A percentile compares a stretch with the other conserved stretches of the same genome.
These are phyloP conservation scores for Tretioscincus oriximinensis DNA, from an alignment of 2,113 vertebrate genomes.

Conservation along the genomic window DNA sequence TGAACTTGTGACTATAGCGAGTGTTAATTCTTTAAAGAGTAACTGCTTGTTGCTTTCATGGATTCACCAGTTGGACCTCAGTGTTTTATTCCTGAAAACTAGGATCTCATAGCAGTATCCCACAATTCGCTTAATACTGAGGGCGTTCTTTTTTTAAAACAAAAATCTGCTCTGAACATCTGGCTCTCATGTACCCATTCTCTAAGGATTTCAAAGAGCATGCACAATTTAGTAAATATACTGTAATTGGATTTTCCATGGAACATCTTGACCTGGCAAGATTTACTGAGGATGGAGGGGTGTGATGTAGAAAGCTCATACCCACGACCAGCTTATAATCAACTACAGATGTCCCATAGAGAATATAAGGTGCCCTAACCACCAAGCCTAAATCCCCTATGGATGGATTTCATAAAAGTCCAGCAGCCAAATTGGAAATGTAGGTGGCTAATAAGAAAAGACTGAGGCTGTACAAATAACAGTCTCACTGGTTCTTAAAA, in stretches of 20 bases:
- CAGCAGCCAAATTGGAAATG: background rate
- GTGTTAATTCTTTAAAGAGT: background rate
- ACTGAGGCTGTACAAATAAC: too few species aligned
- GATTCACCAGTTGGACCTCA: background rate
- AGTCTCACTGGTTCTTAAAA: background rate
- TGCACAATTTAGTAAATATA: slow-evolving; percentile 19
- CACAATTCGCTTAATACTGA: too few species aligned
- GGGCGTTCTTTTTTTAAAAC: background rate
- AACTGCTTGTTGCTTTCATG: background rate
- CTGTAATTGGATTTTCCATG: slow-evolving; percentile 27
- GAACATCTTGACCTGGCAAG: slow-evolving; percentile 21
- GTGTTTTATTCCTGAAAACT: background rate
- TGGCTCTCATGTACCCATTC: background rate
- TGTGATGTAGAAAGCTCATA: background rate
- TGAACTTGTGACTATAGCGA: too few species aligned
- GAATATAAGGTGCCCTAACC: background rate
- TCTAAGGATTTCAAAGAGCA: background rate
- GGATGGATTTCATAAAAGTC: background rate
- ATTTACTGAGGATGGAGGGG: background rate
- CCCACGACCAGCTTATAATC: slow-evolving; percentile 1
- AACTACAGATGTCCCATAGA: slow-evolving; percentile 4
- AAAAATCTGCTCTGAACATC: background rate
- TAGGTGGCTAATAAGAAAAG: background rate
- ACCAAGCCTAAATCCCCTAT: background rate
- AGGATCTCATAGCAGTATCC: too few species aligned